Base-by-base conservation (phyloP, 2,113 vertebrate genomes). In the Xiphophorus couchianus region DNA sequence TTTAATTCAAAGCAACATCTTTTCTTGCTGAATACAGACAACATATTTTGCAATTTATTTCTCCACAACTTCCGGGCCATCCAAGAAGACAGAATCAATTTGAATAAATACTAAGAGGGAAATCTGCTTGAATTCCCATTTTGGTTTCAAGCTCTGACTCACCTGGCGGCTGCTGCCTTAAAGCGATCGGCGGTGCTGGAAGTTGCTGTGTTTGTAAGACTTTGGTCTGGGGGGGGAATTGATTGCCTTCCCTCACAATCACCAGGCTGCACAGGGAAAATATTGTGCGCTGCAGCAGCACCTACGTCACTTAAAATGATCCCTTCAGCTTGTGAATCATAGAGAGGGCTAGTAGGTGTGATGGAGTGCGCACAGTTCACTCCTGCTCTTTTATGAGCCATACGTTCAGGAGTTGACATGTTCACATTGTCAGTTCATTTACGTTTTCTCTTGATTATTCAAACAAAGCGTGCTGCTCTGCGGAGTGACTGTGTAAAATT, bases 251-350 rank as follows among this genome's bases (percentile, higher is more conserved):
- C 15, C 58, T 77, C 66, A 67, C 61, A 75, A 72, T 90, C 74
- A 72, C 74, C 22, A 44, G 88, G 83, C 82, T 63, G 76, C 72
- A 35, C 14, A 63, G 33, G 82, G 62, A 71, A 88, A 88, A 92
- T 86, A 81, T 71, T 62, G 84, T 76, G 83, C 82, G 80, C 78
- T 88, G 92, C 77, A 78, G 74, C 83, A 22, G 76, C 73, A 71
- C 64, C 78, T 73, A 71, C 70, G 84, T 82, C 75, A 86, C 80
- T 86, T 78, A 78, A 75, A 85, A 66, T 84, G 37, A 48, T 66
- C 74, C 62, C 73, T 73, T 88, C 80, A 39, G 63, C 76, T 58
- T 68, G 81, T 84, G 75, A 84, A 86, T 80, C 80, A 81, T 31
- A 74, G 68, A 71, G 62, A 58, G 35, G 30, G 44, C 35, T 17